Evolutionary conservation across 1,140 invertebrate species (phyloP).

Genomic region (Zelostemma sp.): DNA sequence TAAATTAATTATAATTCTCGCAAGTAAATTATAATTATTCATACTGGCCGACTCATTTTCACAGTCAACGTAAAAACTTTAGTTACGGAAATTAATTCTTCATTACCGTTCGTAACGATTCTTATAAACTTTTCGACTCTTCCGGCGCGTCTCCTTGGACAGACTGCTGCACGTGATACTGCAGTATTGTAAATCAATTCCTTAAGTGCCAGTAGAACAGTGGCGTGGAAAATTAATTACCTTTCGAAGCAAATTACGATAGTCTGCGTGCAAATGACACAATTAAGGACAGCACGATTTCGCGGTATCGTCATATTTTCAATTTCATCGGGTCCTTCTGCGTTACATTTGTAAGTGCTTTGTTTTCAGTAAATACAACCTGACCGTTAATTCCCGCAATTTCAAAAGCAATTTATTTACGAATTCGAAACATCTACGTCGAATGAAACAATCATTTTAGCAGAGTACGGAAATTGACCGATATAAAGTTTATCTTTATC

Average conservation of each 20-base stretch:
- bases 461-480: too few species aligned
- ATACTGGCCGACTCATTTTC: too few species aligned
- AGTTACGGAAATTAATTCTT: not conserved
- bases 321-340: not conserved
- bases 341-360: not conserved
- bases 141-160: constrained; percentile 24
- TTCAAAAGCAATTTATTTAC: too few species aligned
- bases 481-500: too few species aligned
- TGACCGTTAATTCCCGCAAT: too few species aligned
- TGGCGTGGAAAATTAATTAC: constrained; percentile 34
- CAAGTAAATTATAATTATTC: too few species aligned
- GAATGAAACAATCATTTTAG: too few species aligned
- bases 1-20: too few species aligned
- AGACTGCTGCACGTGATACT: constrained; percentile 40
- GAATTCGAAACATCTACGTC: too few species aligned
- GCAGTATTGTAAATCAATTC: constrained; percentile 50
- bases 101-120: not conserved
- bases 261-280: constrained; percentile 38
- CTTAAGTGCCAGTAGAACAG: constrained; percentile 22
- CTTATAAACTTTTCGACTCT: constrained; percentile 13
- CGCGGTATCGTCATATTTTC: constrained; percentile 10
- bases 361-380: not conserved
- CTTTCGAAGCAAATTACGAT: constrained; percentile 37
- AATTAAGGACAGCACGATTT: constrained; percentile 22
- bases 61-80: too few species aligned